Evolutionary conservation across 1,140 invertebrate species (phyloP).

Genomic region (Matsumurasca onukii): DNA sequence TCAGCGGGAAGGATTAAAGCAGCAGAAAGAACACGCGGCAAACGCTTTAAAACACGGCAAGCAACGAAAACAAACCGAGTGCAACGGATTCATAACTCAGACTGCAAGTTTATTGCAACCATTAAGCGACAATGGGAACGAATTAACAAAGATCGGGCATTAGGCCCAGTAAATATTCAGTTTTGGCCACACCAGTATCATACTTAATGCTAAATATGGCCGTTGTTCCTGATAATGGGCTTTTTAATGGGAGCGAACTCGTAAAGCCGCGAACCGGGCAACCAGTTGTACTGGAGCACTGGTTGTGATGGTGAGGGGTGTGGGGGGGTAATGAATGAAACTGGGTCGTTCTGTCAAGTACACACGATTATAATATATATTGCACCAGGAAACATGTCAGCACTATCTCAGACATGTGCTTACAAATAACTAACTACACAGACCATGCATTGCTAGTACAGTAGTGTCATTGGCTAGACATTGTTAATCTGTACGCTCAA

Average conservation of each 20-base stretch:
- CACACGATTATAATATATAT: too few relatives aligned
- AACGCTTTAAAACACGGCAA: too few relatives aligned
- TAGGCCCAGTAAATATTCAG: slow-evolving; percentile 25
- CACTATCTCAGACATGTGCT: not conserved
- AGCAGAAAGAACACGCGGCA: too few relatives aligned
- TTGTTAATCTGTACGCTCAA: too few relatives aligned
- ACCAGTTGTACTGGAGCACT: not conserved
- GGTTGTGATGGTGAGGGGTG: not conserved
- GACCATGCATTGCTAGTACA: too few relatives aligned
- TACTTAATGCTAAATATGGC: slow-evolving; percentile 17
- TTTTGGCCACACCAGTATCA: slow-evolving; percentile 17
- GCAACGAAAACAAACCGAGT: too few relatives aligned
- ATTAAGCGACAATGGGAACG: slow-evolving; percentile 18
- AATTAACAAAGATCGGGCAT: slow-evolving; percentile 25
- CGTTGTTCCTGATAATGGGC: not conserved
- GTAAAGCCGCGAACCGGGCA: not conserved
- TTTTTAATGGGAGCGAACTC: not conserved
- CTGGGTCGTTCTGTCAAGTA: slow-evolving; percentile 1
- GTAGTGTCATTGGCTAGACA: too few relatives aligned
- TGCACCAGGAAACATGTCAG: too few relatives aligned
- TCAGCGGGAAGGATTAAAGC: too few relatives aligned
- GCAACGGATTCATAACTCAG: slow-evolving; percentile 18
- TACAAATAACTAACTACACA: not conserved
- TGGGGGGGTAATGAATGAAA: slow-evolving; percentile 4
- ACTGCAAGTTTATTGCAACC: slow-evolving; percentile 8